Evolutionary conservation across 2,888 invertebrate species (phyloP).

Genomic region (Spicauda simplicius): DNA sequence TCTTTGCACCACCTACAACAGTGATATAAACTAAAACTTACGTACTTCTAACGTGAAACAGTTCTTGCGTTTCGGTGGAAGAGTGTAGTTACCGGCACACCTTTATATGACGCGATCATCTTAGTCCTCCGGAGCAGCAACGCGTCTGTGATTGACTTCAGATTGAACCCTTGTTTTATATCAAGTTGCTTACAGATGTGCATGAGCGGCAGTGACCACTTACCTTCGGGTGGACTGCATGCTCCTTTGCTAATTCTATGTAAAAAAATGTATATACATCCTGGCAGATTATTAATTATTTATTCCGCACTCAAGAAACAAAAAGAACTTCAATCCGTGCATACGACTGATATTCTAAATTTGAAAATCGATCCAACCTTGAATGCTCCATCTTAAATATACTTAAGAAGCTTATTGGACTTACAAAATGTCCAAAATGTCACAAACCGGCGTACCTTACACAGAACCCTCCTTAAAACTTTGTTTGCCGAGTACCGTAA

Average conservation of each 20-base stretch:
- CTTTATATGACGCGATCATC: too few relatives aligned
- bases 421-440: constrained; percentile 22
- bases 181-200: too few relatives aligned
- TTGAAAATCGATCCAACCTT: not conserved
- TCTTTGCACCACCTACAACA: not conserved
- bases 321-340: not conserved
- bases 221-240: too few relatives aligned
- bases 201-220: too few relatives aligned
- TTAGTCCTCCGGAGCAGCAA: too few relatives aligned
- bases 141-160: too few relatives aligned
- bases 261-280: too few relatives aligned
- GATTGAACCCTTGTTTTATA: too few relatives aligned
- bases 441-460: constrained; percentile 18
- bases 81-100: too few relatives aligned
- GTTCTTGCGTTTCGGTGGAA: too few relatives aligned
- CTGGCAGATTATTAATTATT: not conserved
- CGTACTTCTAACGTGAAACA: too few relatives aligned
- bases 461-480: constrained; percentile 30
- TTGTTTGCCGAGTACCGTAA: constrained; percentile 33
- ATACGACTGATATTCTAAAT: not conserved
- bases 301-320: not conserved
- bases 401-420: constrained; percentile 18
- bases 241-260: too few relatives aligned
- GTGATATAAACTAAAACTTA: not conserved
- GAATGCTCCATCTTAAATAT: constrained; percentile 2